Evolutionary conservation across 2,888 invertebrate species (phyloP).

Genomic region (Parnassius orleans): DNA sequence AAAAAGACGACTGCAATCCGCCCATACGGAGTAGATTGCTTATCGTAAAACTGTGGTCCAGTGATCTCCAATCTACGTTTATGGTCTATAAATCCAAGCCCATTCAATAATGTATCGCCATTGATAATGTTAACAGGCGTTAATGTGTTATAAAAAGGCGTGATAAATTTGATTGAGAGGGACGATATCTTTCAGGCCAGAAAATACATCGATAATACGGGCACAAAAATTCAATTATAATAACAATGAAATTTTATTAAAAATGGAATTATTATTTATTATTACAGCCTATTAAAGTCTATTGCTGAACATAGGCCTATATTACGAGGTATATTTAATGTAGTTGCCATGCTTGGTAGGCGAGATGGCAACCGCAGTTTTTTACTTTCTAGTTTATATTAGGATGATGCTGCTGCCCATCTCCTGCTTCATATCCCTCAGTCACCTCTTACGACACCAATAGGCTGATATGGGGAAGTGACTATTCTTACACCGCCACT

Average conservation of each 20-base stretch:
- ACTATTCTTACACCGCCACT: too few relatives aligned
- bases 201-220: slow-evolving; percentile 15
- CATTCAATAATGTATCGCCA: slow-evolving; percentile 67
- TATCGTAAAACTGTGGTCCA: slow-evolving; percentile 73
- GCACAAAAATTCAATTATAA: too few relatives aligned
- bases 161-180: slow-evolving; percentile 42
- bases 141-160: slow-evolving; percentile 46
- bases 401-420: too few relatives aligned
- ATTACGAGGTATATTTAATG: not conserved
- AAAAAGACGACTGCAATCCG: slow-evolving; percentile 48
- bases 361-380: too few relatives aligned
- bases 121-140: slow-evolving; percentile 69
- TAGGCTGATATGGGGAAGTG: too few relatives aligned
- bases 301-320: not conserved
- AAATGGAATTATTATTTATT: not conserved
- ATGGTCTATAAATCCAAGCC: slow-evolving; percentile 61
- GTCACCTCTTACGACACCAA: too few relatives aligned
- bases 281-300: too few relatives aligned
- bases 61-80: slow-evolving; percentile 76
- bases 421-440: too few relatives aligned
- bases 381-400: too few relatives aligned
- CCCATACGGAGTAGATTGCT: slow-evolving; percentile 66
- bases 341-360: too few relatives aligned
- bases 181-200: slow-evolving; percentile 21
- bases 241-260: not conserved